Evolutionary conservation across 2,797 vertebrate genomes (phyloP).

Genomic region (Xiphorhynchus erythropygius): DNA sequence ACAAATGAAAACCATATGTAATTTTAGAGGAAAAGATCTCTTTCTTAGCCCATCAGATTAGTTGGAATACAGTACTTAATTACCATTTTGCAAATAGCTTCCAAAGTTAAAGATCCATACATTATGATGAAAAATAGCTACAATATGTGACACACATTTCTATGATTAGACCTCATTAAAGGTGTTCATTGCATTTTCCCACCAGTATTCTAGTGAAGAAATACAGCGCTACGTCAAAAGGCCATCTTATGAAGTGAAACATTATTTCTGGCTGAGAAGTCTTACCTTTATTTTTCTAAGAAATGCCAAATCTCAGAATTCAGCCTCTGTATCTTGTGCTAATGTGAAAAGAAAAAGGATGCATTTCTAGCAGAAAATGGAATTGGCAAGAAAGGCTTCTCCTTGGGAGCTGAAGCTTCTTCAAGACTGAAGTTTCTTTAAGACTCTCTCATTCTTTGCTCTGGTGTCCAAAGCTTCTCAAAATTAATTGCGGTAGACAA

Average conservation of each 20-base stretch:
- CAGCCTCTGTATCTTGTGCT: not conserved
- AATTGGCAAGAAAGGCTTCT: not conserved
- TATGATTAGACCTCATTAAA: not conserved
- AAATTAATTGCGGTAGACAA: not conserved
- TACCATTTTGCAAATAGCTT: not conserved
- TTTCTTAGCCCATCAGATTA: not conserved
- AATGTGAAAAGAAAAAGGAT: not conserved
- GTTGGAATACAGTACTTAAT: not conserved
- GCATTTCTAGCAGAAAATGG: not conserved
- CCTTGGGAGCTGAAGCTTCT: not conserved
- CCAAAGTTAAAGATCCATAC: not conserved
- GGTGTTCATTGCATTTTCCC: not conserved
- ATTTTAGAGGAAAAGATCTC: not conserved
- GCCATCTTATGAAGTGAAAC: not conserved
- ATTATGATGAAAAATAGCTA: not conserved
- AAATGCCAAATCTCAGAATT: constrained; percentile 4
- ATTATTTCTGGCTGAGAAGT: not conserved
- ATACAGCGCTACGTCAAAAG: not conserved
- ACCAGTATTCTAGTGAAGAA: not conserved
- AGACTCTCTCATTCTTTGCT: not conserved
- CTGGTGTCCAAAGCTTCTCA: not conserved
- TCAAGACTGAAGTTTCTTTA: constrained; percentile 11
- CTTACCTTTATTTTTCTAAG: constrained; percentile 60
- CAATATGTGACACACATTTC: not conserved
- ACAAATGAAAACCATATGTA: not conserved